phyloP scores from a whole-genome alignment of 2,888 invertebrate genomes.

The Lasioglossum leucozonium region DNA sequence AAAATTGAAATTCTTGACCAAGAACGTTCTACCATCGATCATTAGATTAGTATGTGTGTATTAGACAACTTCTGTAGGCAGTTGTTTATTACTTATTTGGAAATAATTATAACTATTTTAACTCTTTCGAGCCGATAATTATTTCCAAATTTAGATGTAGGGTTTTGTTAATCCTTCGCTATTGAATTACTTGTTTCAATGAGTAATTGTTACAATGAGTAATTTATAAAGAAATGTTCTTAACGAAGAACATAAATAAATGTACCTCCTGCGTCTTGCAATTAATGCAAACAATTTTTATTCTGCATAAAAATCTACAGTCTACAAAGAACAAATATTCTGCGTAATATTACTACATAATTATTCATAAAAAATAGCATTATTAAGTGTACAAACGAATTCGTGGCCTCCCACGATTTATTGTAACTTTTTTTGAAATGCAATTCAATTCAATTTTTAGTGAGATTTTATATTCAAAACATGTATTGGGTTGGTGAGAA shows the following conservation, averaged over 20 bases:
- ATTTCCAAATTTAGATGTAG: background rate
- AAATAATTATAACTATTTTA: background rate
- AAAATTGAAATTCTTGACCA: slow-evolving; percentile 7
- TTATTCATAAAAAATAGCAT: too few species aligned
- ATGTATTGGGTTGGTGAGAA: too few species aligned
- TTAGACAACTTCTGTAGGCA: background rate
- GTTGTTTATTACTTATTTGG: background rate
- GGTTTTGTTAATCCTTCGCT: background rate
- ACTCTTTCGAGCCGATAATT: background rate
- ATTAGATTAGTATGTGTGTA: background rate
- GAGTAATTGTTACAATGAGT: background rate
- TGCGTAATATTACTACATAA: too few species aligned
- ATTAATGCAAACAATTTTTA: too few species aligned
- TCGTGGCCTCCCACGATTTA: background rate
- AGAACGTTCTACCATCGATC: background rate
- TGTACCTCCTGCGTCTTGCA: too few species aligned
- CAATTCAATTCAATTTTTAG: background rate
- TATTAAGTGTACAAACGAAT: background rate
- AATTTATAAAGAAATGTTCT: background rate
- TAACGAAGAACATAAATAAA: too few species aligned
- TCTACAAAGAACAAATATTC: too few species aligned
- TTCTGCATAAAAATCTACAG: too few species aligned
- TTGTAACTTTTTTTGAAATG: too few species aligned
- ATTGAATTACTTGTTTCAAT: background rate
- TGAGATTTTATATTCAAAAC: background rate